A percentile compares a stretch with the other conserved stretches of the same genome.
Evolutionary conservation across 2,797 vertebrate genomes (phyloP).

Genomic region (Hippocampus kuda): DNA sequence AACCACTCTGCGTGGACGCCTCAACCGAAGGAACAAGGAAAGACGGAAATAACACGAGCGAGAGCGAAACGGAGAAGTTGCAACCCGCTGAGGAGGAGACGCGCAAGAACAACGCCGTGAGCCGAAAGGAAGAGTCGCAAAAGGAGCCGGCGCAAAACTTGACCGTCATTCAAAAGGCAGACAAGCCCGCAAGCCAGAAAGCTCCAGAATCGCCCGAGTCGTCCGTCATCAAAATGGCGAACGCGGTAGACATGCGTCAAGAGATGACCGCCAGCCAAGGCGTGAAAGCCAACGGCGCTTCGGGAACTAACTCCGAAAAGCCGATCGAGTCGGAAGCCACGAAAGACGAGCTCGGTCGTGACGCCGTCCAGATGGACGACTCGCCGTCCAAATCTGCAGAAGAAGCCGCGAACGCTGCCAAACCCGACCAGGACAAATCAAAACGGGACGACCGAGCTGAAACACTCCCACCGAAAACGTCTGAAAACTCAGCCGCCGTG

Average conservation of each 20-base stretch:
- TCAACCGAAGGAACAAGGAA: neutral
- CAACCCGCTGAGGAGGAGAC: neutral
- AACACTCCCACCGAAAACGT: neutral
- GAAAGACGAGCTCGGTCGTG: neutral
- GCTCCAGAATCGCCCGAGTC: neutral
- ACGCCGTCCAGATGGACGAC: neutral
- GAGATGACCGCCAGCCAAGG: neutral
- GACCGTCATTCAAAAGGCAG: neutral
- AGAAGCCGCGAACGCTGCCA: neutral
- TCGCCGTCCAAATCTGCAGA: neutral
- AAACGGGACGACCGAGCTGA: neutral
- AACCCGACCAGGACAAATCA: neutral
- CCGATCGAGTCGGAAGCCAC: neutral
- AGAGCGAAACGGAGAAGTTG: neutral
- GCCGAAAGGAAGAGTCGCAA: slow-evolving; percentile 14
- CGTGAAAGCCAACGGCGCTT: neutral
- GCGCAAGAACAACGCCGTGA: slow-evolving; percentile 13
- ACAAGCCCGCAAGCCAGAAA: neutral
- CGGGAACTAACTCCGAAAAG: neutral
- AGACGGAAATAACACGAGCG: neutral
- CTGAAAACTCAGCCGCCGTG: fast-evolving
- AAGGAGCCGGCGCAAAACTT: neutral
- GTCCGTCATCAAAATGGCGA: neutral
- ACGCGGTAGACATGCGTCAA: neutral
- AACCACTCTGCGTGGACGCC: no score